phyloP scores from a whole-genome alignment of 2,888 invertebrate genomes.

The Hydropsyche betteni region DNA sequence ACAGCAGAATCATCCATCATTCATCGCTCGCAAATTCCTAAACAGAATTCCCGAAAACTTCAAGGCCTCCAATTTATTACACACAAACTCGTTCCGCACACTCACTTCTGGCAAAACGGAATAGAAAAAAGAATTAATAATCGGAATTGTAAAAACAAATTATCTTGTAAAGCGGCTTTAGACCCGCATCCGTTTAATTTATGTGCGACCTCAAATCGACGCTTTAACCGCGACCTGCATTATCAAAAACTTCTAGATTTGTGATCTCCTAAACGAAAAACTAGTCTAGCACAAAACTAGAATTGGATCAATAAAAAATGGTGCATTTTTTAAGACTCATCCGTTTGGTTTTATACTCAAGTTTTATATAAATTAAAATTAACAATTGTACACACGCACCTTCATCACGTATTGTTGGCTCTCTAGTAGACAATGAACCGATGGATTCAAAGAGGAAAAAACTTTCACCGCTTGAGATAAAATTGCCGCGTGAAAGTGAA shows the following conservation, averaged over 20 bases:
- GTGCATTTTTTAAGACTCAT: too few relatives aligned
- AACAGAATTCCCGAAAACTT: too few relatives aligned
- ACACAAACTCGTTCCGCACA: too few relatives aligned
- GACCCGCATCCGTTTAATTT: conserved; percentile 22
- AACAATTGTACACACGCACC: neutral
- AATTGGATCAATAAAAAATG: too few relatives aligned
- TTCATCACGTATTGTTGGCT: neutral
- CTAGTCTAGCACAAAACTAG: too few relatives aligned
- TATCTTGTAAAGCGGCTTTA: neutral
- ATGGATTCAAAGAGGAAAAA: neutral
- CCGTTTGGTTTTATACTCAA: too few relatives aligned
- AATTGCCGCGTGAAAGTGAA: conserved; percentile 23
- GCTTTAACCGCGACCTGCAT: conserved; percentile 13
- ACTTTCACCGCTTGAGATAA: conserved; percentile 15
- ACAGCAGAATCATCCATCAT: too few relatives aligned
- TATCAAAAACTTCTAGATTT: conserved; percentile 19
- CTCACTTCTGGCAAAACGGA: too few relatives aligned
- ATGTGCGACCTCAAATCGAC: conserved; percentile 17
- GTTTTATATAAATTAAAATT: too few relatives aligned
- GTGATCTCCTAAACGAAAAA: neutral
- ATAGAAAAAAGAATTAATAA: too few relatives aligned
- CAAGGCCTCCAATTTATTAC: too few relatives aligned
- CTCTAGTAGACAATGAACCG: neutral
- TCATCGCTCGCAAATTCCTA: too few relatives aligned
- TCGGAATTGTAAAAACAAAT: neutral